Conservation (phyloP, 1,140 invertebrate genomes). For the Lepidotrigona ventralis region DNA sequence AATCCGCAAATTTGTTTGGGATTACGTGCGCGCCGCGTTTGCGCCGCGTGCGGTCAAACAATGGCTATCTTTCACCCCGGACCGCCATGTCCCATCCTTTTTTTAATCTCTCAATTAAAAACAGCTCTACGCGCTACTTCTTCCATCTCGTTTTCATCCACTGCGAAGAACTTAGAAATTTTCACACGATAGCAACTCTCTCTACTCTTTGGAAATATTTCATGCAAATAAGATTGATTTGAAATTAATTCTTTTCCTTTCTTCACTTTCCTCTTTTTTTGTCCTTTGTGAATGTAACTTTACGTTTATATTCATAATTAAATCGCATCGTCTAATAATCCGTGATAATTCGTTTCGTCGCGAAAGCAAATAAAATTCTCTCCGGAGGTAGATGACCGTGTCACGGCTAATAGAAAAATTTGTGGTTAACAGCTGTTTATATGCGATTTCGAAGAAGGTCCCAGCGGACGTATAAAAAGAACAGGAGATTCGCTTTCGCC, state of each 20-base stretch:
- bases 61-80: constrained; percentile 71
- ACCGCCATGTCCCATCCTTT: constrained; percentile 52
- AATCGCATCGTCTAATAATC: not conserved
- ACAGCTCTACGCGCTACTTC: not conserved
- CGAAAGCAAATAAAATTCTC: not conserved
- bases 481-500: constrained; percentile 13
- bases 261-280: too few relatives aligned
- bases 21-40: constrained; percentile 71
- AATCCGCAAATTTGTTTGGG: constrained; percentile 78
- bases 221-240: too few relatives aligned
- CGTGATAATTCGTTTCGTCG: not conserved
- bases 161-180: not conserved
- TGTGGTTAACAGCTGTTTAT: not conserved
- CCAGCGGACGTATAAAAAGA: constrained; percentile 4
- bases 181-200: too few relatives aligned
- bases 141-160: not conserved
- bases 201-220: too few relatives aligned
- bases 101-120: constrained; percentile 67
- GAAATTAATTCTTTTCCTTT: too few relatives aligned
- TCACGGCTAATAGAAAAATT: not conserved
- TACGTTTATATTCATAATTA: too few relatives aligned
- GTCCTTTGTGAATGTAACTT: too few relatives aligned
- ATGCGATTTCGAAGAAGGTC: not conserved
- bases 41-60: constrained; percentile 75
- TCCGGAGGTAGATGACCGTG: too few relatives aligned